A percentile compares a stretch with the other conserved stretches of the same genome.
Conservation (phyloP, 1,140 invertebrate species). For the Cataglyphis hispanica region DNA sequence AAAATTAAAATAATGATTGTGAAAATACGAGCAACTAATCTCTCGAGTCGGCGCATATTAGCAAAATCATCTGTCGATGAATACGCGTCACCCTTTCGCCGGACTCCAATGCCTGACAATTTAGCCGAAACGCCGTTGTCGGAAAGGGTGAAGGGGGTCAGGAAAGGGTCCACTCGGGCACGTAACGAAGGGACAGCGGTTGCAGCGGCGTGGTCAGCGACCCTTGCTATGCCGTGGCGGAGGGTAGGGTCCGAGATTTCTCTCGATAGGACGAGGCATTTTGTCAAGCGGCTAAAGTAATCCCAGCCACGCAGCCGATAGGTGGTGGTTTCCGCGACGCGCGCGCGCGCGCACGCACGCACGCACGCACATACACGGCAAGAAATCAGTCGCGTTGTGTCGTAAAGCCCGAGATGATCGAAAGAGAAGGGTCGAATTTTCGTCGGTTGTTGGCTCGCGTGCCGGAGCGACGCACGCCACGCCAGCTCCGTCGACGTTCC, state of each 20-base stretch:
- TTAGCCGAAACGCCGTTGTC: constrained; percentile 59
- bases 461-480: constrained; percentile 66
- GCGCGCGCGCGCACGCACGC: constrained; percentile 16
- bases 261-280: constrained; percentile 77
- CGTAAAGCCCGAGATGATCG: constrained; percentile 19
- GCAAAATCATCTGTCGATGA: constrained; percentile 59
- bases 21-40: not conserved
- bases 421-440: constrained; percentile 64
- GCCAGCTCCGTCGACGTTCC: constrained; percentile 51
- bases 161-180: constrained; percentile 54
- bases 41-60: constrained; percentile 40
- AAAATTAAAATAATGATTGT: constrained; percentile 21
- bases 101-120: constrained; percentile 66
- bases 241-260: constrained; percentile 76
- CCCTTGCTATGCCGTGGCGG: constrained; percentile 62
- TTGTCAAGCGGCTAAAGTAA: constrained; percentile 79
- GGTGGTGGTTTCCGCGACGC: constrained; percentile 70
- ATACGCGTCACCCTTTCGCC: constrained; percentile 59
- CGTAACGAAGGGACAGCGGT: constrained; percentile 54
- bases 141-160: constrained; percentile 47
- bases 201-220: constrained; percentile 66
- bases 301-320: constrained; percentile 63
- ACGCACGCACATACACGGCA: constrained; percentile 26
- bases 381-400: not conserved
- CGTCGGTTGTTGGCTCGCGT: constrained; percentile 59